phyloP scores from a whole-genome alignment of 1,140 invertebrate species.

The Chlorops oryzae region DNA sequence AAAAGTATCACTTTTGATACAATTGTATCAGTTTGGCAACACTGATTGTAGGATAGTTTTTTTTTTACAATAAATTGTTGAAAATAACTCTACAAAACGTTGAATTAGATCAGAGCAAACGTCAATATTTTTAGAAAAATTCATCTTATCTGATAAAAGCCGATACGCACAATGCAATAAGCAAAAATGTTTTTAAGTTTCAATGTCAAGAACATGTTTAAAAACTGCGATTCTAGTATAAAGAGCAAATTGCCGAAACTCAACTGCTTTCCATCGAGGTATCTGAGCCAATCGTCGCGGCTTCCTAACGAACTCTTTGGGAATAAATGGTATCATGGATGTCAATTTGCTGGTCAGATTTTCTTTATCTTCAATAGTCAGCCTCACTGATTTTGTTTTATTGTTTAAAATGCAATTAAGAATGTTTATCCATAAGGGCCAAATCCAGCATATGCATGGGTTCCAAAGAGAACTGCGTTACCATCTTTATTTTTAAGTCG shows the following conservation, averaged over 20 bases:
- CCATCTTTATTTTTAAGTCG: not conserved
- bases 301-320: constrained; percentile 31
- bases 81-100: too few relatives aligned
- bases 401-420: not conserved
- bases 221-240: constrained; percentile 32
- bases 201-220: not conserved
- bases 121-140: too few relatives aligned
- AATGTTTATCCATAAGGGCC: not conserved
- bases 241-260: constrained; percentile 32
- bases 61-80: too few relatives aligned
- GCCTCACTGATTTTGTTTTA: not conserved
- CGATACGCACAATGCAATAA: not conserved
- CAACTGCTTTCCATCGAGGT: constrained; percentile 35
- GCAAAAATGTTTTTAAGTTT: not conserved
- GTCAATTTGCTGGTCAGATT: not conserved
- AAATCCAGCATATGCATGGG: not conserved
- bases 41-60: too few relatives aligned
- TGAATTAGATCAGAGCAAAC: too few relatives aligned
- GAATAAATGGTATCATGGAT: constrained; percentile 14
- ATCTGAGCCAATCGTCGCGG: constrained; percentile 19
- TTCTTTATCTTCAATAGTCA: not conserved
- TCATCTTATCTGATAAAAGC: not conserved
- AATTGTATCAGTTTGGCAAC: too few relatives aligned
- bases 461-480: not conserved
- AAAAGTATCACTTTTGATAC: too few relatives aligned